These are phyloP conservation scores for Denticeps clupeoides DNA, from an alignment of 2,797 vertebrate species.

Conservation along the genomic window DNA sequence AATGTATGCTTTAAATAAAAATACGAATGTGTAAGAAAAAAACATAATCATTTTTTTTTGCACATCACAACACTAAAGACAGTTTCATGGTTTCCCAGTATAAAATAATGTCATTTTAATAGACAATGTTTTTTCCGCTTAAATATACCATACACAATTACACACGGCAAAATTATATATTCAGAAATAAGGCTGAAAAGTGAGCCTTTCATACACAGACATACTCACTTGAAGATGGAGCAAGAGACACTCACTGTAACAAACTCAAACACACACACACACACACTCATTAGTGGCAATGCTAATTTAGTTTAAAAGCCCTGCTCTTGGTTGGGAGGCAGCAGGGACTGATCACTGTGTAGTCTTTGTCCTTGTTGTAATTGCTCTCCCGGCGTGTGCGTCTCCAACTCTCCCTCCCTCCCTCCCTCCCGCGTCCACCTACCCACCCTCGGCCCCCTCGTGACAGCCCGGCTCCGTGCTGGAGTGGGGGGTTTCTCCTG, in stretches of 20 bases:
- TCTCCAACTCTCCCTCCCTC: slow-evolving; percentile 24
- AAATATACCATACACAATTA: too few relatives aligned
- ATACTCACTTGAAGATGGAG: not conserved
- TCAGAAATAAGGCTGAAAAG: too few relatives aligned
- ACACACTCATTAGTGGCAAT: slow-evolving; percentile 36
- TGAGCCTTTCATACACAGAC: slow-evolving; percentile 36
- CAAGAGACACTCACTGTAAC: slow-evolving; percentile 19
- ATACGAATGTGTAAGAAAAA: too few relatives aligned
- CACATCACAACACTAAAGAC: too few relatives aligned
- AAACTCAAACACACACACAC: slow-evolving; percentile 26
- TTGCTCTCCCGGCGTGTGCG: slow-evolving; percentile 68
- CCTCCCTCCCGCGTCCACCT: slow-evolving; percentile 19
- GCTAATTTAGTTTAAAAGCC: slow-evolving; percentile 48
- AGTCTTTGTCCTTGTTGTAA: slow-evolving; percentile 70
- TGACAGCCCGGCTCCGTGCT: slow-evolving; percentile 60
- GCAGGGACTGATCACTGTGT: slow-evolving; percentile 64
- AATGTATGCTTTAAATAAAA: too few relatives aligned
- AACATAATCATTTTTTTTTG: too few relatives aligned
- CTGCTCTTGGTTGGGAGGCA: slow-evolving; percentile 65
- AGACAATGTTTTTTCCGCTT: too few relatives aligned
- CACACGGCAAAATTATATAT: too few relatives aligned
- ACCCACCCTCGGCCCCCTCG: slow-evolving; percentile 44
- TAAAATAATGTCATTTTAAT: too few relatives aligned
- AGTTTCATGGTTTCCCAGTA: too few relatives aligned
- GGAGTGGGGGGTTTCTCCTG: slow-evolving; percentile 58